Evolutionary conservation across 1,140 invertebrate genomes (phyloP).

Genomic region (Thaumetopoea pityocampa): DNA sequence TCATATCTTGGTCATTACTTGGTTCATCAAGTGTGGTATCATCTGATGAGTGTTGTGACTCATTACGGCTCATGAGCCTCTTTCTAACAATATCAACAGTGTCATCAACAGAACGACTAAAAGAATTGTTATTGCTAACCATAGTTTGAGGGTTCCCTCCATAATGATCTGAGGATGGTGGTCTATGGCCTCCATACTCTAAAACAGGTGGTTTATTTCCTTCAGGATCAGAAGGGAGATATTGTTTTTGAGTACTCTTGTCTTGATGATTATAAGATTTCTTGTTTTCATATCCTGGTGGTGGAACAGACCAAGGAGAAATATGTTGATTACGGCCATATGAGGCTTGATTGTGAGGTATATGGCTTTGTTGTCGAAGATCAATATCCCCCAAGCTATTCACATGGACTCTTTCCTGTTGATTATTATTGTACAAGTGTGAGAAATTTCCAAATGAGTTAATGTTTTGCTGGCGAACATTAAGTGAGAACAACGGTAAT

Average conservation of each 20-base stretch:
- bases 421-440: constrained; percentile 27
- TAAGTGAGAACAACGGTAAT: constrained; percentile 1
- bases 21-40: constrained; percentile 19
- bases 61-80: constrained; percentile 44
- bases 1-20: constrained; percentile 17
- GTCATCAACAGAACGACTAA: constrained; percentile 58
- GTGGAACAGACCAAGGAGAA: constrained; percentile 31
- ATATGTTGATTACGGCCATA: constrained; percentile 13
- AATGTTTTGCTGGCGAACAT: constrained; percentile 7
- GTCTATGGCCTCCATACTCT: constrained; percentile 54
- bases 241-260: not conserved
- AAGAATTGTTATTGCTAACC: constrained; percentile 48
- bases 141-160: constrained; percentile 40
- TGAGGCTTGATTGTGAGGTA: constrained; percentile 6
- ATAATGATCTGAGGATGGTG: constrained; percentile 65
- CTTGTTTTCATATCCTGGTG: constrained; percentile 22
- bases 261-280: constrained; percentile 22
- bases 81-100: constrained; percentile 64
- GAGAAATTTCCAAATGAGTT: constrained; percentile 24
- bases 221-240: no score
- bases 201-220: constrained; percentile 26
- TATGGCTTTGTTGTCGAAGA: constrained; percentile 31
- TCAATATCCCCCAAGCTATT: constrained; percentile 60
- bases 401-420: constrained; percentile 28
- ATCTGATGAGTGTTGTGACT: constrained; percentile 25